Conservation (phyloP, 2,113 vertebrate genomes). For the Rissa tridactyla region DNA sequence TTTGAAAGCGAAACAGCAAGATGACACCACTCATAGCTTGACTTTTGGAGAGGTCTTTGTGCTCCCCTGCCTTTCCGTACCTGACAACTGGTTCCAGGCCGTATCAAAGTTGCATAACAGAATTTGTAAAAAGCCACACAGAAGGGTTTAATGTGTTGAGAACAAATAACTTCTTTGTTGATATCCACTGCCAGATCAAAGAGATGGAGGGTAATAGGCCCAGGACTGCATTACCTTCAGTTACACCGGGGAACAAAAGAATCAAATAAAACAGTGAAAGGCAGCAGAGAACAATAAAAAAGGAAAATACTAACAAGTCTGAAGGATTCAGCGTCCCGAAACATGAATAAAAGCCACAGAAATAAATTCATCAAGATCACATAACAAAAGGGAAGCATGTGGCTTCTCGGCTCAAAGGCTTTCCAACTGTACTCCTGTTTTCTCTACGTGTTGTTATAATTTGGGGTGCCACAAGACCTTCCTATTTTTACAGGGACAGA, state of each 20-base stretch:
- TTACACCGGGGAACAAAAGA: neutral
- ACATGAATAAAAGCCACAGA: constrained; percentile 29
- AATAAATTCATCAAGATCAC: constrained; percentile 39
- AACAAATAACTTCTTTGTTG: constrained; percentile 68
- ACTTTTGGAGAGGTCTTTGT: constrained; percentile 56
- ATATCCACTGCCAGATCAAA: constrained; percentile 58
- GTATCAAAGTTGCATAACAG: constrained; percentile 65
- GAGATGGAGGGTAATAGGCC: constrained; percentile 28
- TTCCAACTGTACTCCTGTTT: neutral
- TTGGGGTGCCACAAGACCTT: neutral
- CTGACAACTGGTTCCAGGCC: constrained; percentile 27
- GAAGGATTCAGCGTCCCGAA: neutral
- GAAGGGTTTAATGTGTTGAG: constrained; percentile 59
- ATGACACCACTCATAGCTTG: constrained; percentile 54
- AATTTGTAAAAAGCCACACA: constrained; percentile 52
- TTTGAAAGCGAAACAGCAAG: constrained; percentile 67
- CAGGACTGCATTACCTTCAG: constrained; percentile 21
- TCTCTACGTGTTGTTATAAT: neutral
- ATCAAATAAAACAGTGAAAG: constrained; percentile 44
- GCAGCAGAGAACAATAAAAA: constrained; percentile 15
- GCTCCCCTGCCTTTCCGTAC: constrained; percentile 24
- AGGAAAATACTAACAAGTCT: constrained; percentile 54
- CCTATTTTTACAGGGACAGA: neutral
- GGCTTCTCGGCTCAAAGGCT: neutral
- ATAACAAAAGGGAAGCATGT: constrained; percentile 10